These are phyloP conservation scores for Lordiphosa collinella DNA, from an alignment of 1,140 invertebrate genomes.

Conservation along the genomic window DNA sequence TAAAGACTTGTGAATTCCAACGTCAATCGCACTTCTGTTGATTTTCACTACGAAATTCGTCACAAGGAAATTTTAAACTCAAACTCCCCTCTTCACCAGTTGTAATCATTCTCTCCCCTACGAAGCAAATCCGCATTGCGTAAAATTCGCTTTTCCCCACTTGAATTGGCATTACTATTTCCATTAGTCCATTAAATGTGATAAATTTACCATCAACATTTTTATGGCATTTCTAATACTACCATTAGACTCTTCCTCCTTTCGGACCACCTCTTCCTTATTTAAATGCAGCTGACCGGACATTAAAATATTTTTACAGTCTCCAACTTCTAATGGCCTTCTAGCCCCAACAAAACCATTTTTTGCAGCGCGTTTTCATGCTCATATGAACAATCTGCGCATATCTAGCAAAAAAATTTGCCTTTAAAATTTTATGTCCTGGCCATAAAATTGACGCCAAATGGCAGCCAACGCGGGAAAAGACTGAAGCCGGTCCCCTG, in stretches of 20 bases:
- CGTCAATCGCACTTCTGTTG: too few relatives aligned
- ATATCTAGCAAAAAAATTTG: slow-evolving; percentile 22
- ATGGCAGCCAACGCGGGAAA: not conserved
- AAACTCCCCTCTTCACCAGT: too few relatives aligned
- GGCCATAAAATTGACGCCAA: slow-evolving; percentile 48
- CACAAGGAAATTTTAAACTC: too few relatives aligned
- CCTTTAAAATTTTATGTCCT: slow-evolving; percentile 51
- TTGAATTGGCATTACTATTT: not conserved
- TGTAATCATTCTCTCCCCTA: too few relatives aligned
- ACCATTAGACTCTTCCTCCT: slow-evolving; percentile 4
- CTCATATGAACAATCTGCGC: slow-evolving; percentile 43
- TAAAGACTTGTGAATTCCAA: too few relatives aligned
- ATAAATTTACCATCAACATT: not conserved
- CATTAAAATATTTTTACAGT: slow-evolving; percentile 9
- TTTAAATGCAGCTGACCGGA: slow-evolving; percentile 9
- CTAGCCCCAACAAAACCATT: slow-evolving; percentile 19
- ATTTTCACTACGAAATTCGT: too few relatives aligned
- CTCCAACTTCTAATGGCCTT: slow-evolving; percentile 15
- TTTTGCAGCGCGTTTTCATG: slow-evolving; percentile 33
- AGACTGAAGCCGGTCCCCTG: not conserved
- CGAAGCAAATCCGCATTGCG: too few relatives aligned
- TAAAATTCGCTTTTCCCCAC: too few relatives aligned
- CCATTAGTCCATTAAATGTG: not conserved
- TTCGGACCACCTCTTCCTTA: too few relatives aligned
- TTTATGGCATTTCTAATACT: not conserved